Evolutionary conservation across 2,113 vertebrate species (phyloP).

Genomic region (Oncorhynchus keta): DNA sequence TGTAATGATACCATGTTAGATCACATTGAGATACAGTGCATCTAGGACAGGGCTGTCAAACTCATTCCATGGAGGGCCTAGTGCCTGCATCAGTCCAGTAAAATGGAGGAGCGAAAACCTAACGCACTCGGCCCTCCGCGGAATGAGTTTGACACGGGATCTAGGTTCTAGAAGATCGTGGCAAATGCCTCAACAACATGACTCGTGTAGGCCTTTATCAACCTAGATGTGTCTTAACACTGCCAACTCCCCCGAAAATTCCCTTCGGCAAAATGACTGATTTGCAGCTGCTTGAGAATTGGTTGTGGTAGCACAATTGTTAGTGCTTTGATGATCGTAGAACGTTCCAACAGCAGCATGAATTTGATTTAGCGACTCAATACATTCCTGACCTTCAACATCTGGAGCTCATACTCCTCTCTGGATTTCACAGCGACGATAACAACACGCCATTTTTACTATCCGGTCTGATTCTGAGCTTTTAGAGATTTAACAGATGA

Average conservation of each 20-base stretch:
- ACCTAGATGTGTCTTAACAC: neutral
- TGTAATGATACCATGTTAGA: neutral
- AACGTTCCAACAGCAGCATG: neutral
- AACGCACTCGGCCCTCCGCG: no score
- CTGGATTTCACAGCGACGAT: no score
- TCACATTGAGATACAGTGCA: neutral
- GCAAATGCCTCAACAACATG: neutral
- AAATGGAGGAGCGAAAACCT: no score
- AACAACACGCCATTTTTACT: no score
- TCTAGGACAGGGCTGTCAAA: neutral
- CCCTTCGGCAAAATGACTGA: neutral
- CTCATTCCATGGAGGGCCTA: neutral
- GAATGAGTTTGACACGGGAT: no score
- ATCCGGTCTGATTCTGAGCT: neutral
- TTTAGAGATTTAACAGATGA: neutral
- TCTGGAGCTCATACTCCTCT: neutral
- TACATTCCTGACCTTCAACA: neutral
- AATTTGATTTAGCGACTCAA: no score
- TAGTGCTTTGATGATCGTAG: neutral
- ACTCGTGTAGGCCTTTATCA: neutral
- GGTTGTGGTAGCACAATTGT: neutral
- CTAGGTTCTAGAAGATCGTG: neutral
- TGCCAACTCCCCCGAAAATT: neutral
- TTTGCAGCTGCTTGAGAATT: neutral
- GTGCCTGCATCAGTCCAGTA: neutral